Evolutionary conservation across 2,888 invertebrate genomes (phyloP), one percentile per base, ranked within the genome.

Genomic region (Drepana falcataria): DNA sequence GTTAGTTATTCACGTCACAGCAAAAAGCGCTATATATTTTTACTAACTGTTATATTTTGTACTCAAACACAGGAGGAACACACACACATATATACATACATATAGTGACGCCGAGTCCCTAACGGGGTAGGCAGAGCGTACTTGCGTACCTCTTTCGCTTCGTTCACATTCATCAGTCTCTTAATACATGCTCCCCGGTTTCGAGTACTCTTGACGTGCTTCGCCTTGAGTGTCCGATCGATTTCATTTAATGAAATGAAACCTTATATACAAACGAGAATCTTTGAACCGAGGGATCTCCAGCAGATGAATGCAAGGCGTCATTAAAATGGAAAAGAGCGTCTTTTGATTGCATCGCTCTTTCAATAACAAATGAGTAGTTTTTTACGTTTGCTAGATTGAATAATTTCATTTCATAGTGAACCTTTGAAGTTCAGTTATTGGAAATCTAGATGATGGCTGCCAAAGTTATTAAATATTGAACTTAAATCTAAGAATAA

Each of bases 391-490:
- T n/a, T n/a, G n/a, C 58, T 55, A 62, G 57, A 71, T 69, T 68
- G 65, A 68, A 68, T 66, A 66, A 69, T 70, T 63, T 67, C 61
- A 70, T 72, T 66, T 66, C 63, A 55, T 51, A 63, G 56, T 58
- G 57, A 61, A 55, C 66, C 58, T 60, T 56, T 48, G 53, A 58
- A 61, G 59, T 68, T 68, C 59, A 59, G 66, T 66, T 68, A 68
- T 71, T 70, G 68, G 62, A 70, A 66, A 64, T 59, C 63, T 64
- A 57, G 66, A 58, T 62, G 35, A 52, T 35, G 35, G 9, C 57
- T 62, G 56, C 57, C 55, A 58, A 62, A 63, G 54, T 61, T 66
- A 57, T 65, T 59, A 59, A 66, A 68, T 68, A 63, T 68, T 63
- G 60, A 62, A 68, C 54, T 66, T 68, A 58, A 65, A 66, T 66